phyloP scores from a whole-genome alignment of 2,113 vertebrate species.

The Salvelinus sp. region DNA sequence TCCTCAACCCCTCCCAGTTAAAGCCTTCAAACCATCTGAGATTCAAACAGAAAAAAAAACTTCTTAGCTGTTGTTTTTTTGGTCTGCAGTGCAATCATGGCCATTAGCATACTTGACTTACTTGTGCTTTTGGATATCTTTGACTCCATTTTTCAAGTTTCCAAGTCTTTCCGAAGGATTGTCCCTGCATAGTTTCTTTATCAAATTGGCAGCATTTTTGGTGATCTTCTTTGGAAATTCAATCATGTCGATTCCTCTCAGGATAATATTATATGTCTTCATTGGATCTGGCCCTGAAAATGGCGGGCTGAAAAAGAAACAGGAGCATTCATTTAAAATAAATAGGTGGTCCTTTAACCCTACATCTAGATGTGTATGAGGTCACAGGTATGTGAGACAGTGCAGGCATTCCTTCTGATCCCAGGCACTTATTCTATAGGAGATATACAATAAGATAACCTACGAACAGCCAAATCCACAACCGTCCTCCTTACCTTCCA shows the following conservation, averaged over 20 bases:
- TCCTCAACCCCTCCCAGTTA: conserved; percentile 96
- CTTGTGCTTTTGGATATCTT: conserved; percentile 99
- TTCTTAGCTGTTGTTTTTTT: not conserved
- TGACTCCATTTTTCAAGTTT: conserved; percentile 96
- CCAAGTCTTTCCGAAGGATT: conserved; percentile 95
- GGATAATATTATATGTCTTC: conserved; percentile 96
- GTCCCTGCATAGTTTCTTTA: conserved; percentile 99
- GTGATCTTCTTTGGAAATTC: conserved; percentile 99
- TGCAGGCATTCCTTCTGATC: not conserved
- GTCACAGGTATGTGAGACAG: not conserved
- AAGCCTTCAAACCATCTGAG: conserved; percentile 97
- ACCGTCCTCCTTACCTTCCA: conserved; percentile 83
- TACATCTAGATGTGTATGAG: no score
- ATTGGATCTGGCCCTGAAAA: conserved; percentile 98
- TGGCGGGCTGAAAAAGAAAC: conserved; percentile 79
- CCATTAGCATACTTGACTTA: conserved; percentile 64
- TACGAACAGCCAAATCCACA: conserved; percentile 51
- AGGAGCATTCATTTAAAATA: not conserved
- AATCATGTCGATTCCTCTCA: conserved; percentile 97
- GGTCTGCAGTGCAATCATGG: not conserved
- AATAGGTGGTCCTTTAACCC: not conserved
- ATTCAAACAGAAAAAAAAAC: conserved; percentile 1
- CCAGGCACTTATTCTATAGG: not conserved
- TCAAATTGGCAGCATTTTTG: conserved; percentile 95
- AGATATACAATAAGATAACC: conserved; percentile 69